Evolutionary conservation across 2,888 invertebrate genomes (phyloP).

Genomic region (Nymphalis polychloros): DNA sequence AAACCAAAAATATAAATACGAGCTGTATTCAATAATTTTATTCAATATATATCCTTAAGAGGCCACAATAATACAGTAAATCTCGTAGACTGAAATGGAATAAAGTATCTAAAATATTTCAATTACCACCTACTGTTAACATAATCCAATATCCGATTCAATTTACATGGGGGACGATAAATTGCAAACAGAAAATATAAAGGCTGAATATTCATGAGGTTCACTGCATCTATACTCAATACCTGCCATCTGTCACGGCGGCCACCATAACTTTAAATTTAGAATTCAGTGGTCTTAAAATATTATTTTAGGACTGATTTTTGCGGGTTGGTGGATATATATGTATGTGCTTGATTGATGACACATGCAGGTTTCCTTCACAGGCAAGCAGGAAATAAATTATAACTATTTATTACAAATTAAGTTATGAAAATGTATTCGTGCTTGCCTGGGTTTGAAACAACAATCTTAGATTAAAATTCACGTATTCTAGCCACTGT

Average conservation of each 20-base stretch:
- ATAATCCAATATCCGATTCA: constrained; percentile 38
- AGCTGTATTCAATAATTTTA: background rate
- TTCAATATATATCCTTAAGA: background rate
- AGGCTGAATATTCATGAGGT: constrained; percentile 48
- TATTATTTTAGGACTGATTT: no score
- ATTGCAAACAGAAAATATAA: constrained; percentile 43
- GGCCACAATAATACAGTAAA: constrained; percentile 4
- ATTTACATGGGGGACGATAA: constrained; percentile 38
- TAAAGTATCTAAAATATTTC: constrained; percentile 30
- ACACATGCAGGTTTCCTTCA: no score
- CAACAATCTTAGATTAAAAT: no score
- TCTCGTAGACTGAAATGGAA: constrained; percentile 2
- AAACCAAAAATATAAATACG: background rate
- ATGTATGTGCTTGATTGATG: no score
- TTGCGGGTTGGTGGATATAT: no score
- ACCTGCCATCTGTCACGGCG: constrained; percentile 48
- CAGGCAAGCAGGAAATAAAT: no score
- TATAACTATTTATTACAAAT: no score
- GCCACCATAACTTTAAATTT: background rate
- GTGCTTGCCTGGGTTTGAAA: no score
- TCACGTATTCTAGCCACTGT: no score
- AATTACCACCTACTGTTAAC: constrained; percentile 33
- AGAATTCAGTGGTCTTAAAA: background rate
- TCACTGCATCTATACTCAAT: constrained; percentile 51
- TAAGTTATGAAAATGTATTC: no score